A percentile compares a stretch with the other conserved stretches of the same genome.
phyloP scores from a whole-genome alignment of 2,797 vertebrate species.

The Dallia pectoralis region DNA sequence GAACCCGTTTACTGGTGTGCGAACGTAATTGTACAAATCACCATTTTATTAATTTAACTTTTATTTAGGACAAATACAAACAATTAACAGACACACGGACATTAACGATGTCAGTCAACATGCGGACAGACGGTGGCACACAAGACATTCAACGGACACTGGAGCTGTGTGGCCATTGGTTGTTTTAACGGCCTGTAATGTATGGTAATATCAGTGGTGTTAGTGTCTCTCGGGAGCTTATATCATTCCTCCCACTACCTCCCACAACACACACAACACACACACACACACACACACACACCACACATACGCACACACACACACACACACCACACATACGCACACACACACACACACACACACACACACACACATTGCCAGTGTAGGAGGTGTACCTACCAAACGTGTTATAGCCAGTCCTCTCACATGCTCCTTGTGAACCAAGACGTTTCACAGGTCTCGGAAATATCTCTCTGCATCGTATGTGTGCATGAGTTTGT shows the following conservation, averaged over 20 bases:
- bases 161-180: not conserved
- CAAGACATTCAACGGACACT: not conserved
- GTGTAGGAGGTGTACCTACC: not conserved
- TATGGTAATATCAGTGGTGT: slow-evolving; percentile 15
- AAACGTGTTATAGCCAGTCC: not conserved
- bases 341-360: too few species aligned
- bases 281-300: not conserved
- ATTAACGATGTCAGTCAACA: too few species aligned
- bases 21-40: slow-evolving; percentile 37
- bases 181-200: not conserved
- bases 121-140: not conserved
- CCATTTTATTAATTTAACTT: too few species aligned
- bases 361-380: not conserved
- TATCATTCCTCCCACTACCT: slow-evolving; percentile 2
- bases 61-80: too few species aligned
- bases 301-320: not conserved
- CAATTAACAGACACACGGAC: too few species aligned
- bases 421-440: slow-evolving; percentile 2
- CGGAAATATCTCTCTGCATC: not conserved
- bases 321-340: too few species aligned
- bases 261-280: slow-evolving; percentile 38
- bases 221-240: slow-evolving; percentile 7
- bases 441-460: not conserved
- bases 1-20: slow-evolving; percentile 14
- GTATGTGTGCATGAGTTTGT: not conserved